A percentile compares a stretch with the other conserved stretches of the same genome.
phyloP scores from a whole-genome alignment of 2,888 invertebrate species.

The Cerastis rubricosa region DNA sequence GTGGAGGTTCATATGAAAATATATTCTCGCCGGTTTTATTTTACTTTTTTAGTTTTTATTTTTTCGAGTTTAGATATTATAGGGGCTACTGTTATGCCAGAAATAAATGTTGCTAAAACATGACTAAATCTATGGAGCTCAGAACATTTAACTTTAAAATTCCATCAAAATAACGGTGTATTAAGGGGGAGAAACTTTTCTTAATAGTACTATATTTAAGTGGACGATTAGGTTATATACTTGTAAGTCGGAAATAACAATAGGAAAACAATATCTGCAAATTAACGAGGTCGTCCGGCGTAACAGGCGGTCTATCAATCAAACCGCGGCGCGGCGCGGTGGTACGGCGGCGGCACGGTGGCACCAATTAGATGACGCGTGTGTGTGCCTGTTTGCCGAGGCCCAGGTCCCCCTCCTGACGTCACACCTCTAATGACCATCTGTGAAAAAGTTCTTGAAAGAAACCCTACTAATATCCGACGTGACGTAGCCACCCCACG shows the following conservation, averaged over 20 bases:
- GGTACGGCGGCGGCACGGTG: conserved; percentile 61
- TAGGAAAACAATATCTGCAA: conserved; percentile 77
- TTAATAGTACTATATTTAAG: conserved; percentile 44
- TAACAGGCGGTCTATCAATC: conserved; percentile 88
- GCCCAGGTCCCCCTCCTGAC: conserved; percentile 77
- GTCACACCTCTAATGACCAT: conserved; percentile 78
- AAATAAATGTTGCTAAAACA: conserved; percentile 10
- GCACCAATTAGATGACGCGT: conserved; percentile 80
- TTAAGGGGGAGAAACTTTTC: conserved; percentile 3
- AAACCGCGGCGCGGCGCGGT: conserved; percentile 70
- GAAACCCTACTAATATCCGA: conserved; percentile 66
- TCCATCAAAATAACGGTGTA: conserved; percentile 17
- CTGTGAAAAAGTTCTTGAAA: conserved; percentile 71
- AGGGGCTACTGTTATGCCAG: not conserved
- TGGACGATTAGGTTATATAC: conserved; percentile 44
- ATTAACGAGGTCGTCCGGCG: conserved; percentile 84
- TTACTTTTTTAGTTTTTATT: conserved; percentile 14
- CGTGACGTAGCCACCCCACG: conserved; percentile 36
- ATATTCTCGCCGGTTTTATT: conserved; percentile 23
- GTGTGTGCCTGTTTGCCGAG: conserved; percentile 77
- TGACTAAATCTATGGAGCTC: not conserved
- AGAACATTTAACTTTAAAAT: conserved; percentile 12
- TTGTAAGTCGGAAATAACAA: conserved; percentile 74
- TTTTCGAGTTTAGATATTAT: conserved; percentile 1
- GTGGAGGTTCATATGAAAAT: conserved; percentile 27